Base-by-base conservation (phyloP, 2,888 invertebrate genomes). In the Amitus sp. region DNA sequence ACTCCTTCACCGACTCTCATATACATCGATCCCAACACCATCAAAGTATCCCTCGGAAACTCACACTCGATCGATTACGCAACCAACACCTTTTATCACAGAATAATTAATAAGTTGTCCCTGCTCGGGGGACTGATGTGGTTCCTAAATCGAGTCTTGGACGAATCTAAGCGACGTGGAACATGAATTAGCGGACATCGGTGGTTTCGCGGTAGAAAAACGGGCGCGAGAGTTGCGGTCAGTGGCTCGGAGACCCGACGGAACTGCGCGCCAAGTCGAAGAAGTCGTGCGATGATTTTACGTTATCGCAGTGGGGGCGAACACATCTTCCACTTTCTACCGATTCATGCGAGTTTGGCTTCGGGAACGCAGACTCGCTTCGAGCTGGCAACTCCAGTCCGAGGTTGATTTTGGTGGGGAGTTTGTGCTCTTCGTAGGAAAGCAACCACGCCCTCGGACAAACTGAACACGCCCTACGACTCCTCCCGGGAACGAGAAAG, bases 241-340 rank as follows among this genome's bases (percentile, higher is more conserved):
- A 55, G 54, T 62, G 61, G 66, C 60, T 61, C 55, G 58, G 49
- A 59, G 61, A 47, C 64, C 62, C 56, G 50, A 62, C 68, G 62
- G 57, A 62, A 69, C 66, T 69, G 67, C 55, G 63, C 54, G 57
- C 28, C 20, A 54, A 54, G 40, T 62, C 60, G 65, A 68, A 70
- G 67, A 70, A 70, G 68, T 70, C 68, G 67, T 70, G 63, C 65
- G 54, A 67, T 66, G 66, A 68, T 66, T 65, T 65, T 49, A 59
- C 43, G 55, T 59, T 64, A 66, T 66, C 66, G 51, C 66, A 58
- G 67, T 65, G 61, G 70, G 68, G 66, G 66, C 58, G 61, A 47
- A 51, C 50, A 48, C 54, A 56, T 59, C 56, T 64, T 62, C 54
- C 54, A 46, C 55, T 28, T 37, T 34, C 46, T 30, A 39, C 10